Conservation (phyloP, 2,888 invertebrate genomes). For the Drosophila borborema region DNA sequence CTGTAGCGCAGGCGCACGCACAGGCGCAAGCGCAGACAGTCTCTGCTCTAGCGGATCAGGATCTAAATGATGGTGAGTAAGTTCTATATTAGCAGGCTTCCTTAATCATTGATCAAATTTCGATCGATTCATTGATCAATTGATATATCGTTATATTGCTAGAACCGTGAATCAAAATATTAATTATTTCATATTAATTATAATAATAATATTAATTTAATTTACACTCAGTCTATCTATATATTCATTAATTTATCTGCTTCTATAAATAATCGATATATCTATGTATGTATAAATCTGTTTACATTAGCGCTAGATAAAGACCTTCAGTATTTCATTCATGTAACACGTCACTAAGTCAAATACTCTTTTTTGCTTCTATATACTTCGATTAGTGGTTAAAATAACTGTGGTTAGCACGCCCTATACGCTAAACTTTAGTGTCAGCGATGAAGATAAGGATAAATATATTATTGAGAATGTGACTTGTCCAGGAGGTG, state of each 20-base stretch:
- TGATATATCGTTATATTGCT: too few relatives aligned
- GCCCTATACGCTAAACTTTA: constrained; percentile 63
- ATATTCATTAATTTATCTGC: neutral
- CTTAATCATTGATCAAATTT: neutral
- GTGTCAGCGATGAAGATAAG: constrained; percentile 55
- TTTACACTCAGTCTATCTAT: neutral
- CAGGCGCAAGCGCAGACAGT: constrained; percentile 26
- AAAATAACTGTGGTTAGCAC: constrained; percentile 56
- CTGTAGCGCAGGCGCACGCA: constrained; percentile 19
- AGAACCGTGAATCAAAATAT: too few relatives aligned
- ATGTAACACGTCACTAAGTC: neutral
- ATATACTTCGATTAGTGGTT: constrained; percentile 34
- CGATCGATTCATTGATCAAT: too few relatives aligned
- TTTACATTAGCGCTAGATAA: neutral
- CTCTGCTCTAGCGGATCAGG: constrained; percentile 26
- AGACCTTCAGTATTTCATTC: neutral
- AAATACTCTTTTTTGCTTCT: neutral
- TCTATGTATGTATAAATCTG: neutral
- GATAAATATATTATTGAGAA: constrained; percentile 64
- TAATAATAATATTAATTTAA: neutral
- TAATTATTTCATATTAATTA: too few relatives aligned
- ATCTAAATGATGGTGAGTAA: constrained; percentile 50
- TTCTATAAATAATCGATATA: neutral
- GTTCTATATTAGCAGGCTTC: neutral
- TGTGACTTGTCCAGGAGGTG: constrained; percentile 66